These are phyloP conservation scores for Tetramorium simillimum DNA, from an alignment of 1,140 invertebrate species.

Conservation along the genomic window DNA sequence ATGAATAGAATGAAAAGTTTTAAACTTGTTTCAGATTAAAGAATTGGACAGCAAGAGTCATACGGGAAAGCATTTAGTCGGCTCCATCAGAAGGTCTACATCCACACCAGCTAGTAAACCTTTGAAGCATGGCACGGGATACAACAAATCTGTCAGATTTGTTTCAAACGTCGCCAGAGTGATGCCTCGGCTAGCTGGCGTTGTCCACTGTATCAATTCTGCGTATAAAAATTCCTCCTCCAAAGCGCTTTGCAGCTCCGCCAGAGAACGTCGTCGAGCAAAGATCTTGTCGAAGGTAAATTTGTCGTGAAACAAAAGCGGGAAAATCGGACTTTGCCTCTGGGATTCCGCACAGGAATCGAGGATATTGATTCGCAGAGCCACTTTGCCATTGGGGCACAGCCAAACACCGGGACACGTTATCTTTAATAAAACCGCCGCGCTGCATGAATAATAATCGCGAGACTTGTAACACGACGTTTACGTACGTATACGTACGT, in stretches of 20 bases:
- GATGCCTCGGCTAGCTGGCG: constrained; percentile 81
- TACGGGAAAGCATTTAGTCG: constrained; percentile 88
- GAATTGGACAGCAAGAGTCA: constrained; percentile 31
- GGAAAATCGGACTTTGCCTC: constrained; percentile 87
- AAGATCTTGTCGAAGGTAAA: constrained; percentile 89
- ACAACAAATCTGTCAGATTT: constrained; percentile 88
- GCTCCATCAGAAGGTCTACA: constrained; percentile 89
- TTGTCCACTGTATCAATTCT: constrained; percentile 88
- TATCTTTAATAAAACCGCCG: constrained; percentile 83
- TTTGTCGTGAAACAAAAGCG: constrained; percentile 88
- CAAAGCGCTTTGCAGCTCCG: constrained; percentile 82
- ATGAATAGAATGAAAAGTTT: background rate
- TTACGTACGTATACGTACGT: constrained; percentile 34
- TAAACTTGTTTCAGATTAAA: background rate
- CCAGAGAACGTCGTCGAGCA: constrained; percentile 84
- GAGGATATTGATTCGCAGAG: constrained; percentile 87
- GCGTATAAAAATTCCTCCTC: constrained; percentile 87
- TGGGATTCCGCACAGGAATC: constrained; percentile 87
- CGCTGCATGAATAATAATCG: background rate
- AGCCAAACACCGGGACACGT: constrained; percentile 91
- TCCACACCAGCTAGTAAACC: constrained; percentile 85
- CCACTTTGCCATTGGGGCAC: constrained; percentile 89
- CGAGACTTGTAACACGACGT: background rate
- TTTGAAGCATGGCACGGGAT: constrained; percentile 85
- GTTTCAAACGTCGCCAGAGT: constrained; percentile 88